These are phyloP conservation scores for Xyrauchen texanus DNA, from an alignment of 2,113 vertebrate genomes.

Conservation along the genomic window DNA sequence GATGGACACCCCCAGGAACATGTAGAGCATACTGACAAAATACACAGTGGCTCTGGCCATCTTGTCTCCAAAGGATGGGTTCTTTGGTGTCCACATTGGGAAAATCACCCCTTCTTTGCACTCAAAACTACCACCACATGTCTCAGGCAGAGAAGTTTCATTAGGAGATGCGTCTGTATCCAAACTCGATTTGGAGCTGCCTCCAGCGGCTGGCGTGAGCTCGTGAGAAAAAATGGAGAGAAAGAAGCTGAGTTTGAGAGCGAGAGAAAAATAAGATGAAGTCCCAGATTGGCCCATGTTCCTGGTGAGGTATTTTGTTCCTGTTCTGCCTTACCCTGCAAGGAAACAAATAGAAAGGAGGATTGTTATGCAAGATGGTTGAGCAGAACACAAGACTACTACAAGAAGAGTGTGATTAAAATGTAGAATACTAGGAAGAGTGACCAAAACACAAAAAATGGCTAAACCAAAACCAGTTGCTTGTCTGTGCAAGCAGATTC, in stretches of 20 bases:
- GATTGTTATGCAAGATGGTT: neutral
- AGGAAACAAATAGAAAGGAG: constrained; percentile 44
- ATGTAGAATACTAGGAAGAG: too few species aligned
- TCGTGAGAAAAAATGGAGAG: constrained; percentile 68
- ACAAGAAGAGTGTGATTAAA: too few species aligned
- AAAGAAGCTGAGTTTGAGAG: constrained; percentile 69
- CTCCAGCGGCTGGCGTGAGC: constrained; percentile 54
- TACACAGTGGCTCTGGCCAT: constrained; percentile 92
- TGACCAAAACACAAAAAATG: too few species aligned
- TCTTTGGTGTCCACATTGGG: constrained; percentile 85
- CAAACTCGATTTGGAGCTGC: constrained; percentile 42
- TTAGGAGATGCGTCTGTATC: constrained; percentile 57
- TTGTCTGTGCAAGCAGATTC: too few species aligned
- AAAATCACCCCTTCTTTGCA: constrained; percentile 92
- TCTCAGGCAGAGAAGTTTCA: constrained; percentile 58
- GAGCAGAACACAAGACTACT: neutral
- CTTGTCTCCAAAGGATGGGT: constrained; percentile 87
- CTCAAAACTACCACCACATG: constrained; percentile 76
- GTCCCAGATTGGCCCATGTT: constrained; percentile 72
- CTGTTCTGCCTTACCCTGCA: constrained; percentile 61
- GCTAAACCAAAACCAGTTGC: too few species aligned
- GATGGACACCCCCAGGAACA: constrained; percentile 97
- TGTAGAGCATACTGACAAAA: constrained; percentile 90
- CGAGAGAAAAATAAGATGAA: constrained; percentile 48
- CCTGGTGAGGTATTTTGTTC: constrained; percentile 50